These are phyloP conservation scores for Accipiter cooperii DNA, from an alignment of 2,113 vertebrate species.

Conservation along the genomic window DNA sequence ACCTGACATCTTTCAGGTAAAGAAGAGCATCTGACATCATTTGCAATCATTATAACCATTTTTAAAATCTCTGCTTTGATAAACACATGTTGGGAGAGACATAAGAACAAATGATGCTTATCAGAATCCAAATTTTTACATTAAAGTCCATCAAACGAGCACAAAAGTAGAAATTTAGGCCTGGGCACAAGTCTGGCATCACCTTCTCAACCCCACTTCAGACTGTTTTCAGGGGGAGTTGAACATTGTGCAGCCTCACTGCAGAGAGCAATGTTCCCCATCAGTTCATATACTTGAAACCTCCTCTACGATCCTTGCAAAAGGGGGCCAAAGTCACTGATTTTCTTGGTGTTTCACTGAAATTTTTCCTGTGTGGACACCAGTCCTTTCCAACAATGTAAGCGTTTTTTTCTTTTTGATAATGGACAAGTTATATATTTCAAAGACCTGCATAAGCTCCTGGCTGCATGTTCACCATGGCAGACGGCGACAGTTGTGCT, in stretches of 20 bases:
- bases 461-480: neutral
- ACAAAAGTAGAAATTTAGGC: neutral
- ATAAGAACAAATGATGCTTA: neutral
- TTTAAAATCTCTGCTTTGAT: neutral
- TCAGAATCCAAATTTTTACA: neutral
- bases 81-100: neutral
- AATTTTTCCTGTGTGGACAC: neutral
- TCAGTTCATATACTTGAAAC: neutral
- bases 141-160: neutral
- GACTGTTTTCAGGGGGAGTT: neutral
- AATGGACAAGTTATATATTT: neutral
- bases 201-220: neutral
- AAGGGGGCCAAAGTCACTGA: neutral
- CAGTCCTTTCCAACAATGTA: neutral
- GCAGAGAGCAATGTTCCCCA: neutral
- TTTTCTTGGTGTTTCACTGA: neutral
- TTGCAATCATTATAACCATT: neutral
- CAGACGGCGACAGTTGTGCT: neutral
- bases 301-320: neutral
- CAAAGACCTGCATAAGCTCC: neutral
- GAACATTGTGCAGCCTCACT: neutral
- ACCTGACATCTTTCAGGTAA: constrained; percentile 80
- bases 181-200: neutral
- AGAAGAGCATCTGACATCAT: neutral
- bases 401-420: neutral